phyloP scores from a whole-genome alignment of 1,140 invertebrate genomes.

The Bombus polaris region DNA sequence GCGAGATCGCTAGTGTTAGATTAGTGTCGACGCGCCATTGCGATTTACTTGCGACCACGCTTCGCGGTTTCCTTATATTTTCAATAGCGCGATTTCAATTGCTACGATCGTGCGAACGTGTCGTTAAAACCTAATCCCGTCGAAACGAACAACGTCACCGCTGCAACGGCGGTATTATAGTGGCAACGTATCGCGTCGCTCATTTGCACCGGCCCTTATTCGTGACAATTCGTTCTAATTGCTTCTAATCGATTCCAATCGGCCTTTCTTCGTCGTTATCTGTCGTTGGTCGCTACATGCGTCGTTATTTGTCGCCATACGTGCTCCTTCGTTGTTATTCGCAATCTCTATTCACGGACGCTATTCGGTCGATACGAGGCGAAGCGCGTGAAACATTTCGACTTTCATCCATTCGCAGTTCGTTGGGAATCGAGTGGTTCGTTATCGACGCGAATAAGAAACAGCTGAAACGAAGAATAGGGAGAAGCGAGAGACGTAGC shows the following conservation, averaged over 20 bases:
- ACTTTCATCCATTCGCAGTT: slow-evolving; percentile 24
- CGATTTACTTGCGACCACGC: too few species aligned
- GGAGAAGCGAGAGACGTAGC: neutral
- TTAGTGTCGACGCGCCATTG: too few species aligned
- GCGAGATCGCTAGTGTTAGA: too few species aligned
- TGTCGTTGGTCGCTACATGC: neutral
- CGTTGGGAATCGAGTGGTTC: slow-evolving; percentile 6
- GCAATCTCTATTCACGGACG: neutral
- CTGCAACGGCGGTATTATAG: too few species aligned
- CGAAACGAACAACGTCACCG: too few species aligned
- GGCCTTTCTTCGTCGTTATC: neutral
- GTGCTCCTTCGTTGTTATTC: too few species aligned
- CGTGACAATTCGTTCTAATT: neutral
- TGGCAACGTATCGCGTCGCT: too few species aligned
- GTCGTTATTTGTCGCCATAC: neutral
- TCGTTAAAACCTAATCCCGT: too few species aligned
- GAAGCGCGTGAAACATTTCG: neutral
- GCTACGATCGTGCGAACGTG: too few species aligned
- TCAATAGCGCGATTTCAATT: too few species aligned
- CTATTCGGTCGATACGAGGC: neutral
- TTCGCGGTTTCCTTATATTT: too few species aligned
- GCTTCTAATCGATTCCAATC: neutral
- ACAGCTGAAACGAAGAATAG: neutral
- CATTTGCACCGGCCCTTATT: too few species aligned
- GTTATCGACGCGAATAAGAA: neutral